These are phyloP conservation scores for Stenoptilia bipunctidactyla DNA, from an alignment of 2,888 invertebrate genomes.

Conservation along the genomic window DNA sequence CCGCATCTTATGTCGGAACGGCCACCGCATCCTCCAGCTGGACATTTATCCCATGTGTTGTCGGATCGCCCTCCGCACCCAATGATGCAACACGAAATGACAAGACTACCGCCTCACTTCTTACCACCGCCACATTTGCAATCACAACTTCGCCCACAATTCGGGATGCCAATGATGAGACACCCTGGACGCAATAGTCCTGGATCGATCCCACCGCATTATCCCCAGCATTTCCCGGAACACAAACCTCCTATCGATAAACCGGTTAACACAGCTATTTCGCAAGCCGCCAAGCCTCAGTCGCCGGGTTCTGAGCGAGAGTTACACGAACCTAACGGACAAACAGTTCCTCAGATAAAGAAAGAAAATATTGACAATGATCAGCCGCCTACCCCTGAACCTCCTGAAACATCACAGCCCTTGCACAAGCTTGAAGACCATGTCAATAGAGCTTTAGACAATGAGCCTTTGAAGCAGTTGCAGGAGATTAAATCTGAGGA, in stretches of 20 bases:
- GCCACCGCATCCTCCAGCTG: no score
- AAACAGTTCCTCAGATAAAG: neutral
- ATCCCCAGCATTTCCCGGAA: slow-evolving; percentile 4
- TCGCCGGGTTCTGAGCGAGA: slow-evolving; percentile 2
- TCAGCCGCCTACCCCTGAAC: neutral
- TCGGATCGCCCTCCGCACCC: neutral
- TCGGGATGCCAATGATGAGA: slow-evolving; percentile 2
- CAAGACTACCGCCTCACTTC: slow-evolving; percentile 1
- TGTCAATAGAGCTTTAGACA: neutral
- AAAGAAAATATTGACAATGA: neutral
- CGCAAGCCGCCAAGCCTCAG: slow-evolving; percentile 2
- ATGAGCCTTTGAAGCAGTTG: neutral
- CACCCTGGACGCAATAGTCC: slow-evolving; percentile 9
- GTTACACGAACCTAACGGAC: slow-evolving; percentile 1
- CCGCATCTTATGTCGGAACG: no score
- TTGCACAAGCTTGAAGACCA: neutral
- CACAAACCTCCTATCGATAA: slow-evolving; percentile 2
- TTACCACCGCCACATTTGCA: slow-evolving; percentile 4
- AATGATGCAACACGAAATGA: neutral
- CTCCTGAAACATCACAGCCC: neutral
- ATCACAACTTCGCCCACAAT: neutral
- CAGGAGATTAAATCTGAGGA: slow-evolving; percentile 1
- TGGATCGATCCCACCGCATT: slow-evolving; percentile 1
- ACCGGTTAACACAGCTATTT: slow-evolving; percentile 1
- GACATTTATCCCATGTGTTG: no score